phyloP scores from a whole-genome alignment of 2,888 invertebrate species.

The Synanthedon myopaeformis region DNA sequence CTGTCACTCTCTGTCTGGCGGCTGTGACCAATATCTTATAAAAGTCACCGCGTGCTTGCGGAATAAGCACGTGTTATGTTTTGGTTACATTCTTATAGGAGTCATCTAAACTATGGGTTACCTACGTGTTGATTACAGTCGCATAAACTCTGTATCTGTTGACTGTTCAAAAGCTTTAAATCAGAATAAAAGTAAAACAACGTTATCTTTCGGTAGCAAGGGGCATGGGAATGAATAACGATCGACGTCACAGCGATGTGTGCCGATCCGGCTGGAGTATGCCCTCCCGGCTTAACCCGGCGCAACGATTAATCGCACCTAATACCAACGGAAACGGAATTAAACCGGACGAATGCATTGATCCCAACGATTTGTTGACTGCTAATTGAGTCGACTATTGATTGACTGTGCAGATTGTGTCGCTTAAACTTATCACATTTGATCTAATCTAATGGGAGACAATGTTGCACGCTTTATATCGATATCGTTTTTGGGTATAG shows the following conservation, averaged over 20 bases:
- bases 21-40: no score
- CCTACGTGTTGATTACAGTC: no score
- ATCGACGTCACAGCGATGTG: slow-evolving; percentile 65
- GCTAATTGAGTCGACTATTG: slow-evolving; percentile 41
- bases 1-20: no score
- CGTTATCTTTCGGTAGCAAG: slow-evolving; percentile 43
- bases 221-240: slow-evolving; percentile 63
- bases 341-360: slow-evolving; percentile 67
- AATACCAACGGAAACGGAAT: slow-evolving; percentile 67
- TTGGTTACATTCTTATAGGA: no score
- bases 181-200: slow-evolving; percentile 34
- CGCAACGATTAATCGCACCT: slow-evolving; percentile 64
- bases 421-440: not conserved
- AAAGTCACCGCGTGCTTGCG: no score
- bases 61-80: no score
- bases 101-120: no score
- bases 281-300: slow-evolving; percentile 50
- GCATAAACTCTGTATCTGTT: not conserved
- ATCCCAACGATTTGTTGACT: slow-evolving; percentile 64
- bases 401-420: slow-evolving; percentile 25
- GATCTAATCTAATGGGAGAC: not conserved
- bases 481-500: not conserved
- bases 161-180: slow-evolving; percentile 10
- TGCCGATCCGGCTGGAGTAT: slow-evolving; percentile 32
- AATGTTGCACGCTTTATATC: not conserved